Base-by-base conservation (phyloP, 2,888 invertebrate species). In the Tiliacea aurago region DNA sequence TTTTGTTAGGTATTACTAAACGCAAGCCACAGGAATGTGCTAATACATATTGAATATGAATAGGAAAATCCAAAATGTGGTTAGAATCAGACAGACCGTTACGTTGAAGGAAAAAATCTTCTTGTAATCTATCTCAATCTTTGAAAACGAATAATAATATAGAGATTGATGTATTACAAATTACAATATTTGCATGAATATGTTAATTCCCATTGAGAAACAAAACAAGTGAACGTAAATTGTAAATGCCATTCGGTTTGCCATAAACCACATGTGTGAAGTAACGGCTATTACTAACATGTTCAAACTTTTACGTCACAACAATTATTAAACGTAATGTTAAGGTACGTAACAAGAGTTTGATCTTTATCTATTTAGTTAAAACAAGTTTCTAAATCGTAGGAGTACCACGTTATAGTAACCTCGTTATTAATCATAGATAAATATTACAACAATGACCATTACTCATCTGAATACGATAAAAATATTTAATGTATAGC, bases 281-380 rank as follows among this genome's bases (percentile, higher is more conserved):
- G 83, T 67, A 58, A 73, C 59, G 58, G 37, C 70, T 58, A 69
- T 76, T 67, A 61, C 59, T 18, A 71, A 72, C 62, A 47, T 81
- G 65, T 61, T 78, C 47, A 71, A 69, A 66, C 62, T 49, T 82
- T 75, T 80, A 77, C 80, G 53, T 83, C 81, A 84, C 64, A 85
- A 69, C 63, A 67, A 67, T 73, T 83, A 84, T 66, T 75, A 84
- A 84, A 83, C 67, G 73, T 79, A 85, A 83, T 66, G 51, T 85
- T 73, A 75, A 66, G 28, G 69, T 56, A 69, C 70, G 62, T 65
- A 77, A 77, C 69, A 61, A 68, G 43, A 76, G 37, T 67, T 67
- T 55, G 71, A 84, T 83, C 51, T 71, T 77, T 84, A 84, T 81
- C 77, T 73, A 45, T 69, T 70, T n/a, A 70, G 58, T 66, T 61